Percentiles rank a stretch among this genome's conserved stretches.
Conservation (phyloP, 2,113 vertebrate genomes). For the Porphyrio hochstetteri region DNA sequence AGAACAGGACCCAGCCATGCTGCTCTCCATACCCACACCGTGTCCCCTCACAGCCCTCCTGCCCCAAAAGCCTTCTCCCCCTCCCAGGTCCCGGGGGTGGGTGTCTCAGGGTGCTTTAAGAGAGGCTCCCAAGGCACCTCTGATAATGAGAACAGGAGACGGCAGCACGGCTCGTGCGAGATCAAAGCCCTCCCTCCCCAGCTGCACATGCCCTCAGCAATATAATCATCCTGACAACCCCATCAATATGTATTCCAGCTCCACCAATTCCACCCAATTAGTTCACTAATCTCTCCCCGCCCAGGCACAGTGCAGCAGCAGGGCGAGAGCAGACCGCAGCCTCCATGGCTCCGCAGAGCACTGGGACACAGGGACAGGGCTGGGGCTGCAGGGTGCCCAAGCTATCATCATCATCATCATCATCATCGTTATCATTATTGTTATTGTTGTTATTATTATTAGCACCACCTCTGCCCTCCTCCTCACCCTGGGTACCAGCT, state of each 20-base stretch:
- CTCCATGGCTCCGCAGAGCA: not conserved
- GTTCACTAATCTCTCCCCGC: not conserved
- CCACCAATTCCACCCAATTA: slow-evolving; percentile 13
- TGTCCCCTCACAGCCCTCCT: not conserved
- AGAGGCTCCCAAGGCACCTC: not conserved
- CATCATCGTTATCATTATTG: too few relatives aligned
- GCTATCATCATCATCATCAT: not conserved
- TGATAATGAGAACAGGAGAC: not conserved
- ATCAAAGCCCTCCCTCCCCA: not conserved
- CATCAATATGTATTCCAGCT: not conserved
- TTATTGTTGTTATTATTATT: too few relatives aligned
- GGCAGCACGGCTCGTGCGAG: not conserved
- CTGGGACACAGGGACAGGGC: not conserved
- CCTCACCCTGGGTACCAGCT: too few relatives aligned
- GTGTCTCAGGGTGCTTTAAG: fast-evolving
- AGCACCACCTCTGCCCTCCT: too few relatives aligned
- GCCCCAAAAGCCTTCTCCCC: not conserved
- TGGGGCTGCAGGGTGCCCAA: not conserved
- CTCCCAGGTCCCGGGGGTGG: fast-evolving
- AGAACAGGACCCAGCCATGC: not conserved
- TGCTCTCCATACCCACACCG: fast-evolving
- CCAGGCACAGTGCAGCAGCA: not conserved
- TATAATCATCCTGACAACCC: not conserved
- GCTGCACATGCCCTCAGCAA: not conserved
- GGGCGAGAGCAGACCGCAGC: fast-evolving